phyloP scores from a whole-genome alignment of 2,113 vertebrate genomes.

The Poeciliopsis retropinna region DNA sequence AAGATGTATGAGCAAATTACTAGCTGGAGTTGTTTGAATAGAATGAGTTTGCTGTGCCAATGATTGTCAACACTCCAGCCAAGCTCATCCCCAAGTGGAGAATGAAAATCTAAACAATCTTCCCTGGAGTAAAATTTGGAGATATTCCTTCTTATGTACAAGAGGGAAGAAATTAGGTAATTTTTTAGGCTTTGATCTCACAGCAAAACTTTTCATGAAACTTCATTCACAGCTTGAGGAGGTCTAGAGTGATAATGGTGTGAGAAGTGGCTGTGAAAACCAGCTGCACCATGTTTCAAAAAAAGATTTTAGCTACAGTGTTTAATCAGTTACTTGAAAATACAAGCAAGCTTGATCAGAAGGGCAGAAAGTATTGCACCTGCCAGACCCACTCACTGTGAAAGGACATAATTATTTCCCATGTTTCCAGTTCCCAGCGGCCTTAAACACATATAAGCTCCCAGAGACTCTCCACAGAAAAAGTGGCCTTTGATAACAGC shows the following conservation, averaged over 20 bases:
- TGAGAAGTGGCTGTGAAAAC: background rate
- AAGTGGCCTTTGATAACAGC: conserved; percentile 60
- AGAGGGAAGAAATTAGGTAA: conserved; percentile 41
- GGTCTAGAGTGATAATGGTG: conserved; percentile 8
- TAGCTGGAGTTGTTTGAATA: conserved; percentile 63
- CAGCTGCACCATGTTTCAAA: conserved; percentile 8
- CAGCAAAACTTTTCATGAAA: conserved; percentile 26
- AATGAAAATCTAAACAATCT: conserved; percentile 53
- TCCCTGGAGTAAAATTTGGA: conserved; percentile 56
- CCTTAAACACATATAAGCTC: conserved; percentile 47
- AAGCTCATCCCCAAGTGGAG: conserved; percentile 51
- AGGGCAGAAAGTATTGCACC: conserved; percentile 51
- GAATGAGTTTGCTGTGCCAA: conserved; percentile 57
- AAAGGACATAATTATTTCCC: conserved; percentile 58
- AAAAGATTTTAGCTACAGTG: conserved; percentile 8
- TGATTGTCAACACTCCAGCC: conserved; percentile 60
- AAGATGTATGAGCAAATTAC: conserved; percentile 72
- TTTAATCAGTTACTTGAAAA: conserved; percentile 48
- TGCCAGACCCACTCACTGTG: conserved; percentile 52
- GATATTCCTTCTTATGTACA: conserved; percentile 35
- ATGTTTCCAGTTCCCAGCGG: conserved; percentile 42
- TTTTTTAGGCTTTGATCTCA: conserved; percentile 32
- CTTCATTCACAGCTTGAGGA: conserved; percentile 45
- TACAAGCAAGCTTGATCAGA: conserved; percentile 26
- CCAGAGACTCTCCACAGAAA: conserved; percentile 18